Evolutionary conservation across 2,888 invertebrate genomes (phyloP), one percentile per base, ranked within the genome.

Genomic region (Acrocyrtus sp.): DNA sequence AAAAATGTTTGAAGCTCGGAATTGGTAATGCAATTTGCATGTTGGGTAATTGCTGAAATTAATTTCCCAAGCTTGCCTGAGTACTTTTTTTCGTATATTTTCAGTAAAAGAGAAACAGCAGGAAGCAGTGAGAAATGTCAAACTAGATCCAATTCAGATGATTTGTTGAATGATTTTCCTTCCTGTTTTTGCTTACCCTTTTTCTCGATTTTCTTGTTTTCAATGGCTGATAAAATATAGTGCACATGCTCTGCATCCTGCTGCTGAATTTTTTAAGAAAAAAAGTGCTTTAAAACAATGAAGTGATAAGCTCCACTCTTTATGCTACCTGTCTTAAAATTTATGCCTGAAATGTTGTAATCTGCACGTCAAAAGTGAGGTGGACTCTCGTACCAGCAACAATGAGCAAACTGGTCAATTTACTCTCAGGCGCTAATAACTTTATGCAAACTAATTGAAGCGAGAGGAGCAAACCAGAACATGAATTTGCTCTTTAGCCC

Each of bases 321-420:
- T 56, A 29, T 58, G 67, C 67, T 67, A 67, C 67, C 67, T 43
- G 67, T 67, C 58, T 67, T 67, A 58, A 67, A 67, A 67, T 67
- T 58, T 67, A 58, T 67, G 48, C 47, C 17, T 67, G 67, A 67
- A 57, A 58, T 50, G 57, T 27, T 50, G 29, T 58, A 58, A 67
- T 67, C 50, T 67, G 50, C 57, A 51, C 41, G 53, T n/a, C 5
- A 43, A 39, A 45, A 41, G 29, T 54, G 54, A 54, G 63, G 17
- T 27, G n/a, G 50, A 51, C 29, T 43, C 22, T 57, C 26, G 21
- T 56, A 12, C 15, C 19, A 24, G n/a, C n/a, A n/a, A n/a, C n/a
- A n/a, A n/a, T n/a, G n/a, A n/a, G n/a, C n/a, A n/a, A n/a, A n/a
- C n/a, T n/a, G n/a, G n/a, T n/a, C n/a, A n/a, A n/a, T n/a, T n/a